A percentile compares a stretch with the other conserved stretches of the same genome.
phyloP scores from a whole-genome alignment of 2,797 vertebrate species.

The Myoxocephalus aenaeus region DNA sequence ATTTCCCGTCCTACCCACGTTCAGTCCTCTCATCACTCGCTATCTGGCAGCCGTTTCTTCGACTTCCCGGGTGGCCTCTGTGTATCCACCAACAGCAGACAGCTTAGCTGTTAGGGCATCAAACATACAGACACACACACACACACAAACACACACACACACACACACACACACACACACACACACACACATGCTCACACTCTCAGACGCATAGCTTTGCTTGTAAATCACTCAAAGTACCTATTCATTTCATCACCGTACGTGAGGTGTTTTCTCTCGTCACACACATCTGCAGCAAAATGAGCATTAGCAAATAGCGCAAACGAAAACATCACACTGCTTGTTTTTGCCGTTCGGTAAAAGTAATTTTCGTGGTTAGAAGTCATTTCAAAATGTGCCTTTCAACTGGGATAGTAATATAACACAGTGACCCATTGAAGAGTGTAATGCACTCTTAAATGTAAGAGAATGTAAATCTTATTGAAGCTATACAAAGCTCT shows the following conservation, averaged over 20 bases:
- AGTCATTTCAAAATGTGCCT: not conserved
- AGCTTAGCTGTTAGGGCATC: conserved; percentile 26
- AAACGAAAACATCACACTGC: not conserved
- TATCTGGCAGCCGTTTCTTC: conserved; percentile 6
- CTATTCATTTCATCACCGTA: conserved; percentile 1
- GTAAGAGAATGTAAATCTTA: conserved; percentile 31
- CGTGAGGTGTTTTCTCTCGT: not conserved
- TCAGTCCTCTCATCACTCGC: too few species aligned
- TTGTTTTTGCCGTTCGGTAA: too few species aligned
- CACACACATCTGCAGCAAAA: not conserved
- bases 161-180: not conserved
- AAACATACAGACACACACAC: conserved; percentile 6
- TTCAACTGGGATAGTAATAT: not conserved
- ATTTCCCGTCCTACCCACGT: not conserved
- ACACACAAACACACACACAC: not conserved
- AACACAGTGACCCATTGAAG: conserved; percentile 19
- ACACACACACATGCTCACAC: not conserved
- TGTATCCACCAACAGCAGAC: conserved; percentile 27
- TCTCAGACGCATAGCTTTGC: conserved; percentile 27
- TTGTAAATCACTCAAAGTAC: conserved; percentile 48
- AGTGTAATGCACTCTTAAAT: not conserved
- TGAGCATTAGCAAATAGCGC: not conserved
- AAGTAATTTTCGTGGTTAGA: not conserved
- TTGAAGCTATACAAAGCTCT: conserved; percentile 40
- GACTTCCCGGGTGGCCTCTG: conserved; percentile 55